A percentile compares a stretch with the other conserved stretches of the same genome.
Conservation (phyloP, 2,888 invertebrate genomes). For the Phortica okadai region DNA sequence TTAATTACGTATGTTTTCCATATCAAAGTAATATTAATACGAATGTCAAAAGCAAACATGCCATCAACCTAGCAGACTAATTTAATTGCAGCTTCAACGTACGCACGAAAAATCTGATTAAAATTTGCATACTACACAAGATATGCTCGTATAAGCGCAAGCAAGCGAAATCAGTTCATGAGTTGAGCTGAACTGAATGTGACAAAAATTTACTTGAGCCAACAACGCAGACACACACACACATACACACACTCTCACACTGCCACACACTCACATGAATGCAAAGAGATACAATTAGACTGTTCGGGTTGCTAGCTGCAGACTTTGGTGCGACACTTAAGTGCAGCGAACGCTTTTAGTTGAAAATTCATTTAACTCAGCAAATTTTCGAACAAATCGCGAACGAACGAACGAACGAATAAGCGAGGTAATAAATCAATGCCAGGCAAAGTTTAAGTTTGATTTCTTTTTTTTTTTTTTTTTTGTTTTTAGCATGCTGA, state of each 20-base stretch:
- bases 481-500: not conserved
- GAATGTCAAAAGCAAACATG: not conserved
- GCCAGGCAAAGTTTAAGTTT: constrained; percentile 11
- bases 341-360: too few species aligned
- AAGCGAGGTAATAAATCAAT: constrained; percentile 8
- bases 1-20: constrained; percentile 8
- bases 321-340: too few species aligned
- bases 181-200: not conserved
- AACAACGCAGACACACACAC: not conserved
- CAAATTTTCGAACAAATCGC: too few species aligned
- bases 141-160: not conserved
- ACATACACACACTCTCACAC: not conserved
- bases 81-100: constrained; percentile 16
- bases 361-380: too few species aligned
- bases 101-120: constrained; percentile 17
- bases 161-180: not conserved
- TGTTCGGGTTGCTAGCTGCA: too few species aligned
- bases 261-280: too few species aligned
- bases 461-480: not conserved
- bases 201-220: not conserved
- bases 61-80: constrained; percentile 1
- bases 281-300: too few species aligned
- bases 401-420: not conserved
- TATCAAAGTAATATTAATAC: not conserved
- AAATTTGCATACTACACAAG: constrained; percentile 15